Evolutionary conservation across 92 coral and sea anemone species (phyloP).

Genomic region (Porites cylindrica): DNA sequence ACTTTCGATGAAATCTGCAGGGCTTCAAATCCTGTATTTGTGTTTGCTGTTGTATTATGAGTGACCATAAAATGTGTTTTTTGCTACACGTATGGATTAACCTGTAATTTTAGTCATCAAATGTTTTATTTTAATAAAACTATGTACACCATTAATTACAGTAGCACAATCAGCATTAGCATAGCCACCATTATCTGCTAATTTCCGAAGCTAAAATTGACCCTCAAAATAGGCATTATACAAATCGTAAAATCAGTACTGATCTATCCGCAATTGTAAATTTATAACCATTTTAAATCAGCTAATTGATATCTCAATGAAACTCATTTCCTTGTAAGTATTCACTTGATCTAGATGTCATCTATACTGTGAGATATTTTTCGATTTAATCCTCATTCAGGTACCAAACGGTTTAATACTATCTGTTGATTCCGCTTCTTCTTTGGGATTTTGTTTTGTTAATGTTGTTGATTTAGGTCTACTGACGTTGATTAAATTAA

Average conservation of each 20-base stretch:
- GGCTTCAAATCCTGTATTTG: conserved; percentile 1
- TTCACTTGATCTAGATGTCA: too few species aligned
- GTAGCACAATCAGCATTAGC: not conserved
- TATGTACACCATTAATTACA: not conserved
- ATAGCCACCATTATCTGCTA: conserved; percentile 1
- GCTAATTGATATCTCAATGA: too few species aligned
- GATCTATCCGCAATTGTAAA: not conserved
- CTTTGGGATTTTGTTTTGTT: too few species aligned
- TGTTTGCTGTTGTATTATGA: too few species aligned
- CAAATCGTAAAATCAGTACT: not conserved
- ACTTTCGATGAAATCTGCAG: not conserved
- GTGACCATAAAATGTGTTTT: conserved; percentile 9
- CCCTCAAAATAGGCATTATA: conserved; percentile 15
- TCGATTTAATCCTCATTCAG: too few species aligned
- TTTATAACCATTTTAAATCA: not conserved
- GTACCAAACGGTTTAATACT: too few species aligned
- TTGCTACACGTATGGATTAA: not conserved
- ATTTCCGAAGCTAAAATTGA: not conserved
- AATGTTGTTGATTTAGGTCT: too few species aligned
- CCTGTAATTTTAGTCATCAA: not conserved
- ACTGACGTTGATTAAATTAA: too few species aligned
- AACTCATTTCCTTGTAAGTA: too few species aligned
- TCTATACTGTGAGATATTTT: too few species aligned
- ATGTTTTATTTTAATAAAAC: not conserved
- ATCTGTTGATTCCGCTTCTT: too few species aligned